These are phyloP conservation scores for Trichogramma pretiosum DNA, from an alignment of 1,140 invertebrate genomes.

Conservation along the genomic window DNA sequence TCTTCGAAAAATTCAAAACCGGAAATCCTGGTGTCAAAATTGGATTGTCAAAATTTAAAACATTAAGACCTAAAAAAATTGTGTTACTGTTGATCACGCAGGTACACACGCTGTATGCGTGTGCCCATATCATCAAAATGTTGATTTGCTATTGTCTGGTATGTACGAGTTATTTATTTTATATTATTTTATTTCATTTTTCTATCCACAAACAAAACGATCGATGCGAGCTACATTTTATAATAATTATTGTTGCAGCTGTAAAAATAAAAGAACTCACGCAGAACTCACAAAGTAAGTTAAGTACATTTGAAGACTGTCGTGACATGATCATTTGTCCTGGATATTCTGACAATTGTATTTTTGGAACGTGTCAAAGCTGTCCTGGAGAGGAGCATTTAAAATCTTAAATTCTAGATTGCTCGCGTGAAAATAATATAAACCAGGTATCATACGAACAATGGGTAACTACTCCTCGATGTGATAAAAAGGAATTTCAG, in stretches of 20 bases:
- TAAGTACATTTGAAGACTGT: neutral
- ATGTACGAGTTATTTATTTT: no score
- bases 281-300: no score
- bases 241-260: no score
- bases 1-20: slow-evolving; percentile 9
- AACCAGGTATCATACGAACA: neutral
- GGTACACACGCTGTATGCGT: no score
- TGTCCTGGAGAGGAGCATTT: neutral
- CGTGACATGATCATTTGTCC: neutral
- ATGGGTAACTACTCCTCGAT: slow-evolving; percentile 4
- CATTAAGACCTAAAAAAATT: neutral
- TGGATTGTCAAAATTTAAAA: slow-evolving; percentile 12
- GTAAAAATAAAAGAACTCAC: no score
- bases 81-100: neutral
- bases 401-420: neutral
- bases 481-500: neutral
- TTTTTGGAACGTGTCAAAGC: neutral
- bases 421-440: neutral
- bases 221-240: no score
- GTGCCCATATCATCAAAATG: no score
- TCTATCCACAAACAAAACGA: no score
- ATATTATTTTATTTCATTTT: no score
- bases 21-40: no score
- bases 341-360: slow-evolving; percentile 1
- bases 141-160: no score